Percentiles rank a stretch among this genome's conserved stretches.
Conservation (phyloP, 2,888 invertebrate genomes). For the Amiota minor region DNA sequence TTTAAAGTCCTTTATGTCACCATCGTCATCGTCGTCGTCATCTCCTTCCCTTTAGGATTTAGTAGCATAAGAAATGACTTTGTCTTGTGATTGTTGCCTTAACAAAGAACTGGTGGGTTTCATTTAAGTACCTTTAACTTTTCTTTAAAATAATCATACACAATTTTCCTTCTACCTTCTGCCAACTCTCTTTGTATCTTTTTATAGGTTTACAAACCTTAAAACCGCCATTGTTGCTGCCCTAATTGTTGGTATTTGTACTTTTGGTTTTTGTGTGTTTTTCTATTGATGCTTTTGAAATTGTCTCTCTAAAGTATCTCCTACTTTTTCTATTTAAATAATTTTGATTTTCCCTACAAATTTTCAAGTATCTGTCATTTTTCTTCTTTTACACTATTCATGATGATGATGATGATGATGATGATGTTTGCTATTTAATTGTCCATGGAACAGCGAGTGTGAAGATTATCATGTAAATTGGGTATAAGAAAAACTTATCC, state of each 20-base stretch:
- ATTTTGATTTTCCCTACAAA: too few relatives aligned
- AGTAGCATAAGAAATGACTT: slow-evolving; percentile 41
- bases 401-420: too few relatives aligned
- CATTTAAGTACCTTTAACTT: slow-evolving; percentile 31
- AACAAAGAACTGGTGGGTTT: slow-evolving; percentile 46
- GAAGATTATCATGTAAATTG: slow-evolving; percentile 14
- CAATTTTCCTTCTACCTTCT: not conserved
- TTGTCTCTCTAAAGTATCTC: not conserved
- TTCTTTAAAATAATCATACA: slow-evolving; percentile 20
- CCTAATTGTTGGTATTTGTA: slow-evolving; percentile 28
- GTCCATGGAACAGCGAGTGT: slow-evolving; percentile 12
- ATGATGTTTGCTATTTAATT: slow-evolving; percentile 2
- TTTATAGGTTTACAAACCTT: not conserved
- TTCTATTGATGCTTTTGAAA: slow-evolving; percentile 12
- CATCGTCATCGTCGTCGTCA: not conserved
- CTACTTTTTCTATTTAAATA: too few relatives aligned
- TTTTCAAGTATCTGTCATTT: too few relatives aligned
- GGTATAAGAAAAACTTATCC: slow-evolving; percentile 10
- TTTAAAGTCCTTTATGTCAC: slow-evolving; percentile 39
- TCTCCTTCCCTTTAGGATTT: not conserved
- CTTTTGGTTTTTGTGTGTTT: slow-evolving; percentile 14
- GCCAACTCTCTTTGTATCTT: too few relatives aligned
- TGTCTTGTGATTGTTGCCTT: slow-evolving; percentile 31
- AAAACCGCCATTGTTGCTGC: not conserved
- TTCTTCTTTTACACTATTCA: too few relatives aligned